Conservation (phyloP, 2,113 vertebrate species). For the Oreochromis tanganicae region DNA sequence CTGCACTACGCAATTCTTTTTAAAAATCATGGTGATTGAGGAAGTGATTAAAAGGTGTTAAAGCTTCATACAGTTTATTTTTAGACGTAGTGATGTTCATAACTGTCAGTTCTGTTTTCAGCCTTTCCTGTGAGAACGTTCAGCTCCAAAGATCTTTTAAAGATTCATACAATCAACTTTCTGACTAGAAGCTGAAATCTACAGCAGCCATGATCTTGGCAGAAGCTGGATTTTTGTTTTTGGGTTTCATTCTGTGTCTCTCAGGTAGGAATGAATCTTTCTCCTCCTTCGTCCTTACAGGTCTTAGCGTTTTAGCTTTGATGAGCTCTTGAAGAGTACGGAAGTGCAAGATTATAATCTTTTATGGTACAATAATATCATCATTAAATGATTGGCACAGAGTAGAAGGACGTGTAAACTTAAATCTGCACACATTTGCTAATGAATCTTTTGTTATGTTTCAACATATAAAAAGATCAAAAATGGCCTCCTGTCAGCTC, state of each 20-base stretch:
- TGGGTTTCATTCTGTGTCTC: not conserved
- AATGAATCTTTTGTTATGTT: too few species aligned
- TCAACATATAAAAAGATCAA: too few species aligned
- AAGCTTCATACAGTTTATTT: too few species aligned
- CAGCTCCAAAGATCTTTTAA: not conserved
- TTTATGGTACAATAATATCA: not conserved
- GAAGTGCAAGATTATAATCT: not conserved
- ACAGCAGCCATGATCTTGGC: not conserved
- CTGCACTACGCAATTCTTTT: too few species aligned
- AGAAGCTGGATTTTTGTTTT: not conserved
- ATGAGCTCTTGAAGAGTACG: not conserved
- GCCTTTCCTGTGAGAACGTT: not conserved
- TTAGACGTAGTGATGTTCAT: too few species aligned
- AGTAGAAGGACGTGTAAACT: too few species aligned
- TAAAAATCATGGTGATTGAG: too few species aligned
- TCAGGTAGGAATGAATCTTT: not conserved
- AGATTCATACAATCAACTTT: not conserved
- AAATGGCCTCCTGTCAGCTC: too few species aligned
- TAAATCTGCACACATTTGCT: too few species aligned
- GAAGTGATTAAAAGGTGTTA: too few species aligned
- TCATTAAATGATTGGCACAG: too few species aligned
- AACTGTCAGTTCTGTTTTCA: not conserved
- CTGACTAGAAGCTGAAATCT: not conserved
- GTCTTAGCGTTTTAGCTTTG: not conserved
- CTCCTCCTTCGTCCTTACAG: fast-evolving